Evolutionary conservation across 2,888 invertebrate genomes (phyloP).

Genomic region (Cosmia pyralina): DNA sequence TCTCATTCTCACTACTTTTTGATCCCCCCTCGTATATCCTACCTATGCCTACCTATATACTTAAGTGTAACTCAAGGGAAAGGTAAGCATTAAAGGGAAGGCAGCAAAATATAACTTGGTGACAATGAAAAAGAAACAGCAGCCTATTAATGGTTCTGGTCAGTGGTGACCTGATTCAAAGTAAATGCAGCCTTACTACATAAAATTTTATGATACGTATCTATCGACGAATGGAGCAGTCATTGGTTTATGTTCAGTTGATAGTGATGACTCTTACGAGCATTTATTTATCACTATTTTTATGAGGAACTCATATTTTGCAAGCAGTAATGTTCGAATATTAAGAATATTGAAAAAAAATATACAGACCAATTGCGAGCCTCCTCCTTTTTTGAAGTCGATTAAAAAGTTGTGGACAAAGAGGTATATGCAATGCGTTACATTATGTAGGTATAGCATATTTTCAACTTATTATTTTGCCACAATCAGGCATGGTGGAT

Average conservation of each 20-base stretch:
- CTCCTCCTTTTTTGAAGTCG: too few species aligned
- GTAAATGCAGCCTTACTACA: conserved; percentile 28
- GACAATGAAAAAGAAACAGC: neutral
- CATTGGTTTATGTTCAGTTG: conserved; percentile 34
- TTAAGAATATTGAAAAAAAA: neutral
- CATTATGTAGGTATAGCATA: neutral
- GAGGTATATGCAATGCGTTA: neutral
- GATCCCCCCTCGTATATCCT: too few species aligned
- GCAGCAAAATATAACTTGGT: neutral
- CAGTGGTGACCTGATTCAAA: conserved; percentile 43
- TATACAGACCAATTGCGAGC: too few species aligned
- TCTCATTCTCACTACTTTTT: too few species aligned
- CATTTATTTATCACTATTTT: conserved; percentile 31
- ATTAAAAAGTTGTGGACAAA: too few species aligned
- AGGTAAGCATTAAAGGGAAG: neutral
- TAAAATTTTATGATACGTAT: conserved; percentile 42
- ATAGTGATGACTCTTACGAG: conserved; percentile 32
- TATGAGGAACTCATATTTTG: conserved; percentile 21
- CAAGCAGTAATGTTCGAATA: neutral
- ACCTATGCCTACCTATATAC: too few species aligned
- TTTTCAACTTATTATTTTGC: neutral
- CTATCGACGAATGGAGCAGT: conserved; percentile 26
- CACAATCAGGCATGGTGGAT: neutral
- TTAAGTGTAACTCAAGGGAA: neutral
- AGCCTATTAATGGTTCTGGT: conserved; percentile 5